phyloP scores from a whole-genome alignment of 2,888 invertebrate genomes.

The Agriopis aurantiaria region DNA sequence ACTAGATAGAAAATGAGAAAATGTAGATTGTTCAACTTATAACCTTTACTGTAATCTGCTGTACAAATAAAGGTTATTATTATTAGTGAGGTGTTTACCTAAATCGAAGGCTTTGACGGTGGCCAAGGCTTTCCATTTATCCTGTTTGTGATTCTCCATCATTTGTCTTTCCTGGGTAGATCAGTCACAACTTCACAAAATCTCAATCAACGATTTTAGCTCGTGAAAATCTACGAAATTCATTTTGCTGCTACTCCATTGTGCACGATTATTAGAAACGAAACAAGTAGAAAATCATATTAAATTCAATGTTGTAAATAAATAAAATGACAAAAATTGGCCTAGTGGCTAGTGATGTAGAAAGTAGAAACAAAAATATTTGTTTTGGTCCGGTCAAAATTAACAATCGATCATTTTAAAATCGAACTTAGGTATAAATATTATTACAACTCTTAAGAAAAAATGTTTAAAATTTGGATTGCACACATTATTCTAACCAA shows the following conservation, averaged over 20 bases:
- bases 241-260: slow-evolving; percentile 61
- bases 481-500: no score
- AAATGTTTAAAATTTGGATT: no score
- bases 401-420: not conserved
- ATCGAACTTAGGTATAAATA: not conserved
- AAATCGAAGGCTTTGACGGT: slow-evolving; percentile 81
- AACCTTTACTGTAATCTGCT: not conserved
- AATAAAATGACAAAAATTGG: slow-evolving; percentile 9
- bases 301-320: slow-evolving; percentile 4
- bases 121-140: slow-evolving; percentile 78
- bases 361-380: no score
- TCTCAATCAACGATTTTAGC: slow-evolving; percentile 66
- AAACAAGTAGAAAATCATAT: slow-evolving; percentile 2
- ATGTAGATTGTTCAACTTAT: not conserved
- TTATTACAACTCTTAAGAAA: not conserved
- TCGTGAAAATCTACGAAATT: slow-evolving; percentile 60
- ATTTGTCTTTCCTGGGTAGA: slow-evolving; percentile 38
- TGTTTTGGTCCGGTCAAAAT: no score
- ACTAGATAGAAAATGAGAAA: not conserved
- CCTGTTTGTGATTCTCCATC: slow-evolving; percentile 70
- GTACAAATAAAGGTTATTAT: not conserved
- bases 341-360: no score
- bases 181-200: slow-evolving; percentile 46
- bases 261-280: not conserved
- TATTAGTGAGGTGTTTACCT: slow-evolving; percentile 57